Base-by-base conservation (phyloP, 2,113 vertebrate genomes). In the Pogona vitticeps region DNA sequence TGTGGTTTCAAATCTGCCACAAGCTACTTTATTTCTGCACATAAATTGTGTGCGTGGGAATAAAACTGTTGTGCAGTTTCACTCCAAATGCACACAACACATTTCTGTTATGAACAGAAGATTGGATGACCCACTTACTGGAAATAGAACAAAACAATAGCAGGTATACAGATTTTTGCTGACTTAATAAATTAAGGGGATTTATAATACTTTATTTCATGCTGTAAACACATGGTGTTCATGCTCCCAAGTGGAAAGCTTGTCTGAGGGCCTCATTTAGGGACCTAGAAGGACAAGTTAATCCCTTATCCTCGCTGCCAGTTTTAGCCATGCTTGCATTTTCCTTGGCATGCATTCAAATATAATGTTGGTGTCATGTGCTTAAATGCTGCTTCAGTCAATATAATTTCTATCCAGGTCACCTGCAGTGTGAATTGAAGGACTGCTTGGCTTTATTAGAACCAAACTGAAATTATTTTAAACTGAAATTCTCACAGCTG, bases 261-360 rank as follows among this genome's bases (percentile, higher is more conserved):
- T 80, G 87, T 80, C 91, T 89, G 91, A 93, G 90, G 93, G 94
- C 88, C 86, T 94, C 94, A 93, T 93, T 95, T 91, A 89, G 91
- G 68, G 92, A 86, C 86, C 76, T 84, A 91, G 90, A 91, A 94
- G 91, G 89, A 91, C 90, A 96, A 92, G 90, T 91, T 91, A 94
- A 92, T 92, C 84, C 90, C 94, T 93, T 90, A 86, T 83, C 91
- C 91, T 88, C 80, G 88, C 76, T 91, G 93, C 85, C 83, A 88
- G 87, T 86, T 91, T 81, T 63, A 91, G 89, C 83, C 86, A 93
- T 88, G 77, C 82, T 91, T 77, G 90, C 87, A 86, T 92, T 95
- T 95, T 96, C 92, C 91, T 95, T 95, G 96, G 93, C 95, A 90
- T 92, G 92, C 79, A 88, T 67, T 92, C 95, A 96, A 95, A 94